phyloP scores from a whole-genome alignment of 2,113 vertebrate genomes.

The Pelobates fuscus region DNA sequence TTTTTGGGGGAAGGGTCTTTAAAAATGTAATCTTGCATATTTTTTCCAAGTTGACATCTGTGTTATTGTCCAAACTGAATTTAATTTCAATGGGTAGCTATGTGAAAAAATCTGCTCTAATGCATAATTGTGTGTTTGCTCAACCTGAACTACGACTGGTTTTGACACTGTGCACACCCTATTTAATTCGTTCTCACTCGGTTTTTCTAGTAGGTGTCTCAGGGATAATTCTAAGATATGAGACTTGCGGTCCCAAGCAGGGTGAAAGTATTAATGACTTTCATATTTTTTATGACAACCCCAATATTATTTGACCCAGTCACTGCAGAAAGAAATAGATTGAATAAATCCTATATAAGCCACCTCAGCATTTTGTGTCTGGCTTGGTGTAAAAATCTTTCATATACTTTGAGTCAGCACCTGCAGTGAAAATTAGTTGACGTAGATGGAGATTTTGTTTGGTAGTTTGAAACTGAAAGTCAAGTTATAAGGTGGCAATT shows the following conservation, averaged over 20 bases:
- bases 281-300: conserved; percentile 12
- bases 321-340: conserved; percentile 34
- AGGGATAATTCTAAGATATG: conserved; percentile 28
- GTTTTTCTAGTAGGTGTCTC: neutral
- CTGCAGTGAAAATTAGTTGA: neutral
- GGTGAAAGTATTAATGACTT: conserved; percentile 44
- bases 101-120: conserved; percentile 5
- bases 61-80: conserved; percentile 25
- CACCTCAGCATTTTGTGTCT: conserved; percentile 39
- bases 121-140: conserved; percentile 18
- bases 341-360: conserved; percentile 53
- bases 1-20: neutral
- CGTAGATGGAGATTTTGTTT: neutral
- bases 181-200: conserved; percentile 15
- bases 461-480: too few species aligned
- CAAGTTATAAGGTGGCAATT: too few species aligned
- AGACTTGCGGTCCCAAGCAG: neutral
- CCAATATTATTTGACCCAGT: conserved; percentile 17
- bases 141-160: neutral
- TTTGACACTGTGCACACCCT: conserved; percentile 3
- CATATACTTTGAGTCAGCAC: conserved; percentile 22
- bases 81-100: conserved; percentile 12
- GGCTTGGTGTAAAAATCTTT: neutral
- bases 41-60: neutral
- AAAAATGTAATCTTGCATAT: neutral